Evolutionary conservation across 2,888 invertebrate species (phyloP).

Genomic region (Rutpela maculata): DNA sequence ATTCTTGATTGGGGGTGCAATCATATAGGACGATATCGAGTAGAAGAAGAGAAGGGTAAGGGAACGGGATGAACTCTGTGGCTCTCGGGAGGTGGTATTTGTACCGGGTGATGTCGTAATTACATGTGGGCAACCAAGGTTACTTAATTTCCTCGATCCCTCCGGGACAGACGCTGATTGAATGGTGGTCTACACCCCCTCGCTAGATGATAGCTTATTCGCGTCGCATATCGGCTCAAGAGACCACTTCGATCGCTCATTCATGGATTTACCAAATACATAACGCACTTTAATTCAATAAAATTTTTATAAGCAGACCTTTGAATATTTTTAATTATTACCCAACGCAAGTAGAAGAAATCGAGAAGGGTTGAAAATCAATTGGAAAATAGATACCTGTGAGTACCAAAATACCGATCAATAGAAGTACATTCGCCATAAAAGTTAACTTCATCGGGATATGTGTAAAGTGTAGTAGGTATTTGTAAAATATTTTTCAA

Average conservation of each 20-base stretch:
- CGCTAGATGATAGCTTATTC: slow-evolving; percentile 56
- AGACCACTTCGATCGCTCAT: slow-evolving; percentile 52
- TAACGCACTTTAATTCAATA: slow-evolving; percentile 42
- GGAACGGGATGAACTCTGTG: slow-evolving; percentile 36
- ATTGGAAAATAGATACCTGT: too few species aligned
- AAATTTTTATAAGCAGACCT: not conserved
- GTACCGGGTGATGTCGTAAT: slow-evolving; percentile 67
- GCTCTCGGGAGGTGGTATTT: slow-evolving; percentile 64
- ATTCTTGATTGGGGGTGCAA: slow-evolving; percentile 62
- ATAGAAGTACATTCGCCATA: too few species aligned
- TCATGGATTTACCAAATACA: slow-evolving; percentile 43
- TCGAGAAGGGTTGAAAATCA: too few species aligned
- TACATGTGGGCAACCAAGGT: slow-evolving; percentile 70
- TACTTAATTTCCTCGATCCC: slow-evolving; percentile 70
- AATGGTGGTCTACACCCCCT: slow-evolving; percentile 62
- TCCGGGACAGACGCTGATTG: slow-evolving; percentile 70
- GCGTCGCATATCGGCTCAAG: slow-evolving; percentile 51
- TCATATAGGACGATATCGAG: slow-evolving; percentile 57
- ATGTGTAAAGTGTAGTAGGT: too few species aligned
- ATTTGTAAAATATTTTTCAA: too few species aligned
- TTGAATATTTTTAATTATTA: not conserved
- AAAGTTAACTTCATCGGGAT: too few species aligned
- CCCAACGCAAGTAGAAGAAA: too few species aligned
- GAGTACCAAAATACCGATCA: too few species aligned
- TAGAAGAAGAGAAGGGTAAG: slow-evolving; percentile 43